Base-by-base conservation (phyloP, 2,888 invertebrate species). In the Atherix ibis region DNA sequence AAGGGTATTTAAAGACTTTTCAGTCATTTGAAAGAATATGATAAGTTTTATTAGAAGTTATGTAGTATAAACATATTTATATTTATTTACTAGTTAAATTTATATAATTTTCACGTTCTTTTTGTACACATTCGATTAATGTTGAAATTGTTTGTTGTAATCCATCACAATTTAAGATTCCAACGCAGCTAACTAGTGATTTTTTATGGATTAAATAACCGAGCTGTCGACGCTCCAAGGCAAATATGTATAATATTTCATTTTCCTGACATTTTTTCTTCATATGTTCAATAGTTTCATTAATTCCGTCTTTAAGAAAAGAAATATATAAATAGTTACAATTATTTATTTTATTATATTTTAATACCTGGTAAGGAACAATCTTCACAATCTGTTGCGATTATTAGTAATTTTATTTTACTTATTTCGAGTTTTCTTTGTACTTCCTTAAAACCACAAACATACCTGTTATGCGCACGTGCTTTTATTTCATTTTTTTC, bases 331-430 rank as follows among this genome's bases (percentile, higher is more conserved):
- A n/a, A n/a, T n/a, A n/a, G 9, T n/a, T n/a, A n/a, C n/a, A n/a
- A n/a, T n/a, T n/a, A n/a, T n/a, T n/a, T n/a, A n/a, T n/a, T n/a
- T n/a, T 16, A 27, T 5, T 5, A 28, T 15, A 13, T 14, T 28
- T 28, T 4, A 15, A 2, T 35, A 54, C 54, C 49, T 39, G 48
- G 42, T 1, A 44, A 44, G 10, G 48, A 43, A 26, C 50, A 53
- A 5, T 58, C 58, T 44, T 76, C 74, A 44, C 76, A 60, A 49
- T 77, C 72, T 3, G 74, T 68, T 6, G 76, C 74, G 31, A 77
- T 60, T 5, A 77, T 57, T 5, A 76, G 53, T 38, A 71, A 52
- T 47, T 70, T 70, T 1, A 74, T 54, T 51, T 70, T 71, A 36
- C 65, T 66, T 17, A 71, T 52, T 29, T 60, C 58, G n/a, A 76